Conservation (phyloP, 2,888 invertebrate species). For the Falcaria lacertinaria region DNA sequence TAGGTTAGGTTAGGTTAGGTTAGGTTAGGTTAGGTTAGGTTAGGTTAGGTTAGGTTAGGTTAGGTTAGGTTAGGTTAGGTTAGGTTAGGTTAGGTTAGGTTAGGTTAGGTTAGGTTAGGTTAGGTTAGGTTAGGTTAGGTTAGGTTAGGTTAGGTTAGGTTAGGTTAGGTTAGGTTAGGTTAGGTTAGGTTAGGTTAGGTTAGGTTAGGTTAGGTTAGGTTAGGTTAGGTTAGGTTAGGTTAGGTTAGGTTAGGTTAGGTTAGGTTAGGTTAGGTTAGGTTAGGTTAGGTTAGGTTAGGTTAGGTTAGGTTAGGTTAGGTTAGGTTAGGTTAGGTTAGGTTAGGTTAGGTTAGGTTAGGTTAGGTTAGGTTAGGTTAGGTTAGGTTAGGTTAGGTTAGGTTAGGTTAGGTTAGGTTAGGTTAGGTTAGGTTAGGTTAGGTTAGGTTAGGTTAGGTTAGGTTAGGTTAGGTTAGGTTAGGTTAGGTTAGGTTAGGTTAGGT, state of each 20-base stretch:
- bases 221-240: constrained; percentile 10
- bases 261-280: constrained; percentile 11
- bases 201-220: constrained; percentile 10
- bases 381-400: no score
- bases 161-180: constrained; percentile 10
- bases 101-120: constrained; percentile 9
- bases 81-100: constrained; percentile 6
- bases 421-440: no score
- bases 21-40: constrained; percentile 11
- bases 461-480: no score
- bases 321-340: constrained; percentile 6
- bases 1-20: constrained; percentile 11
- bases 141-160: constrained; percentile 9
- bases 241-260: constrained; percentile 10
- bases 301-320: constrained; percentile 11
- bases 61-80: constrained; percentile 6
- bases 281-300: constrained; percentile 11
- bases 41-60: constrained; percentile 11
- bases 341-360: no score
- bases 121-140: constrained; percentile 10
- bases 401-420: no score
- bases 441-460: no score
- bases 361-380: constrained; percentile 4
- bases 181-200: constrained; percentile 10
- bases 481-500: no score